These are phyloP conservation scores for Apis florea DNA, from an alignment of 1,140 invertebrate genomes.

Conservation along the genomic window DNA sequence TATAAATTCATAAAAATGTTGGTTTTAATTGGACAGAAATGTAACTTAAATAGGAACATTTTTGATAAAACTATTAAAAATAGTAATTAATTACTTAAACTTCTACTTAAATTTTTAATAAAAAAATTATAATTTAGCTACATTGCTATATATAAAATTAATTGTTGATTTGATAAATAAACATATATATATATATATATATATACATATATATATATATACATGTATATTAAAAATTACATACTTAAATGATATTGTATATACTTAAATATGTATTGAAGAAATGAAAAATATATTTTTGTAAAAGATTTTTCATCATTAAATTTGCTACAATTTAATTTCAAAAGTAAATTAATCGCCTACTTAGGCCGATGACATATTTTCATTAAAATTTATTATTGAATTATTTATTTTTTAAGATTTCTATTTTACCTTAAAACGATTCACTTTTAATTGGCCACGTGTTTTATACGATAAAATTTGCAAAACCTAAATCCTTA, in stretches of 20 bases:
- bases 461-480: constrained; percentile 12
- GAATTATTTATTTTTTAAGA: constrained; percentile 3
- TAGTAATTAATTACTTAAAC: not conserved
- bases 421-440: constrained; percentile 9
- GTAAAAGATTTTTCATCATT: not conserved
- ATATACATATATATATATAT: too few relatives aligned
- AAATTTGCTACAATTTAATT: not conserved
- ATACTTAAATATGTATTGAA: not conserved
- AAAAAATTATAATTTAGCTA: not conserved
- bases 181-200: too few relatives aligned
- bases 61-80: constrained; percentile 1
- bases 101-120: not conserved
- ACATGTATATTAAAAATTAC: not conserved
- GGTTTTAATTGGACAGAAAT: not conserved
- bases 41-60: constrained; percentile 39
- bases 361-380: constrained; percentile 3
- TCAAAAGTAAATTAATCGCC: constrained; percentile 15
- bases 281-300: not conserved
- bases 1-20: not conserved
- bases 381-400: constrained; percentile 15
- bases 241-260: too few relatives aligned
- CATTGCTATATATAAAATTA: not conserved
- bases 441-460: constrained; percentile 35
- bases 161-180: not conserved
- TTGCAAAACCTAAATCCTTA: not conserved